Conservation (phyloP, 2,888 invertebrate species). For the Molanna angustata region DNA sequence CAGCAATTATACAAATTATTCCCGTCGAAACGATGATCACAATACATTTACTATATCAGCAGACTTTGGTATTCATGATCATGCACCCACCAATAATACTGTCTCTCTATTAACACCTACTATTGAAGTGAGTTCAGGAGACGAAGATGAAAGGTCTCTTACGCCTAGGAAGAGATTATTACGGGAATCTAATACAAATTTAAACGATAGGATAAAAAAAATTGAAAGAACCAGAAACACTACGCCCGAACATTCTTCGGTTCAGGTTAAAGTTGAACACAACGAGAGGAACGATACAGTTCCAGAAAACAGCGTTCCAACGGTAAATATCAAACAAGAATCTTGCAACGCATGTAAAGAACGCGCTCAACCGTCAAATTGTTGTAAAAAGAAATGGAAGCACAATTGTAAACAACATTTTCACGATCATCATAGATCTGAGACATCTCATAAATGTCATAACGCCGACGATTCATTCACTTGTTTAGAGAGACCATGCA, state of each 20-base stretch:
- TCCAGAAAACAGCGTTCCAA: slow-evolving; percentile 1
- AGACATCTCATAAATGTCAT: no score
- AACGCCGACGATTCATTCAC: slow-evolving; percentile 6
- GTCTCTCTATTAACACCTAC: slow-evolving; percentile 30
- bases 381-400: slow-evolving; percentile 20
- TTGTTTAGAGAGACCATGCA: slow-evolving; percentile 31
- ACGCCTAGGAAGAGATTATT: slow-evolving; percentile 20
- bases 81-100: slow-evolving; percentile 2
- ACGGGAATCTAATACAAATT: slow-evolving; percentile 14
- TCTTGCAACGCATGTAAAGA: slow-evolving; percentile 5
- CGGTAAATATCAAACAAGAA: slow-evolving; percentile 13
- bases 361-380: neutral
- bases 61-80: neutral
- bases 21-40: slow-evolving; percentile 20
- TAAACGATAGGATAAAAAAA: slow-evolving; percentile 15
- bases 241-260: slow-evolving; percentile 2
- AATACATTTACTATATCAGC: neutral
- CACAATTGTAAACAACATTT: slow-evolving; percentile 2
- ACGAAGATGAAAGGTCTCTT: slow-evolving; percentile 43
- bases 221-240: slow-evolving; percentile 3
- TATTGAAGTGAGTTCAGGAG: slow-evolving; percentile 53
- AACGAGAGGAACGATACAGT: neutral
- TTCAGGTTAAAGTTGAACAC: slow-evolving; percentile 13
- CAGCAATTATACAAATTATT: slow-evolving; percentile 28
- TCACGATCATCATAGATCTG: slow-evolving; percentile 4